Conservation (phyloP, 2,888 invertebrate genomes). For the Lucinisca nassula region DNA sequence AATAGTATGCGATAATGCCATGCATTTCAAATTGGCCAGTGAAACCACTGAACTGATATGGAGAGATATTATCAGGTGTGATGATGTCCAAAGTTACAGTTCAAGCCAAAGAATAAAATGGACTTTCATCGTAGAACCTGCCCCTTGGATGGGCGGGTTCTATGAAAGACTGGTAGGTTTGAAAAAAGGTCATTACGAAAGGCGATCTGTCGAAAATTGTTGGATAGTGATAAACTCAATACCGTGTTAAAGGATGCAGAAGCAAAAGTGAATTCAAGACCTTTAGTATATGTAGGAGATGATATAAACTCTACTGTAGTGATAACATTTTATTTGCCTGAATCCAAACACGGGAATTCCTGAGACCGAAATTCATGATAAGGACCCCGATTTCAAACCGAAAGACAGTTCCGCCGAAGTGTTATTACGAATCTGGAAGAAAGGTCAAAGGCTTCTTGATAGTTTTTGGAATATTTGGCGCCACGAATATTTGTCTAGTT, state of each 20-base stretch:
- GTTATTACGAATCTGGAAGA: not conserved
- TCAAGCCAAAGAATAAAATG: not conserved
- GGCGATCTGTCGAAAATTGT: no score
- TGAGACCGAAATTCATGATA: not conserved
- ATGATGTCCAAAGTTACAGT: slow-evolving; percentile 7
- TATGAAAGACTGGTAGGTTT: not conserved
- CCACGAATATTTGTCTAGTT: not conserved
- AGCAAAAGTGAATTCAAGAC: no score
- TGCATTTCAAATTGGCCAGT: not conserved
- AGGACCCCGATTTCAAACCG: not conserved
- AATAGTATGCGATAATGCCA: not conserved
- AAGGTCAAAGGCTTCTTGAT: not conserved
- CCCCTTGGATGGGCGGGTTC: no score
- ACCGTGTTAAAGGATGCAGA: no score
- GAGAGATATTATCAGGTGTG: not conserved
- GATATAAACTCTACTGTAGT: not conserved
- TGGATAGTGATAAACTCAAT: not conserved
- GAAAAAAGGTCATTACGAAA: not conserved
- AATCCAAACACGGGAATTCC: slow-evolving; percentile 16
- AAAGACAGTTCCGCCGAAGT: not conserved
- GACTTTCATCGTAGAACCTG: slow-evolving; percentile 2
- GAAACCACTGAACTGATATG: not conserved
- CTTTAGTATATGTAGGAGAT: slow-evolving; percentile 13
- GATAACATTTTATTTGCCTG: not conserved
- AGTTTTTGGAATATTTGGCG: no score